A percentile compares a stretch with the other conserved stretches of the same genome.
Conservation (phyloP, 2,113 vertebrate genomes). For the Triplophysa tibetana region DNA sequence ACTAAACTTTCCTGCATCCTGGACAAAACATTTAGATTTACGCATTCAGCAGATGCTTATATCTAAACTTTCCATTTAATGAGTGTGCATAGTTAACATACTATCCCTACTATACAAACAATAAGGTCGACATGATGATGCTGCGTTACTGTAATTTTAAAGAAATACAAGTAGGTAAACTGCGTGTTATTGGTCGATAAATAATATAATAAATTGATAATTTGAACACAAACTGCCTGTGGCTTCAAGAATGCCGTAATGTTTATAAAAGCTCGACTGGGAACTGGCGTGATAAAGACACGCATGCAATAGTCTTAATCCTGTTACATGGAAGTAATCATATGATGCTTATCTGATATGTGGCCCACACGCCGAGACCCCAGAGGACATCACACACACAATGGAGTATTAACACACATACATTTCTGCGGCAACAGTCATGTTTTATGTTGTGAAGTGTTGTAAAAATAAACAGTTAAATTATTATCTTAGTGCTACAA, state of each 20-base stretch:
- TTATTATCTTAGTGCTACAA: not conserved
- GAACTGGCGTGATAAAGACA: constrained; percentile 17
- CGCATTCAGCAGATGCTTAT: no score
- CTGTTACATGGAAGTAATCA: constrained; percentile 48
- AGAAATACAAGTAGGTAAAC: not conserved
- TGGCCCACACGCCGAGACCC: constrained; percentile 23
- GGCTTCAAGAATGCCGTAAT: not conserved
- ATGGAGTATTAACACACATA: constrained; percentile 17
- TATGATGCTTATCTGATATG: constrained; percentile 30
- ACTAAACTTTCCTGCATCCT: not conserved
- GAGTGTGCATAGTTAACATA: not conserved
- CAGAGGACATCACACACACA: not conserved
- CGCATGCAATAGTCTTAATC: constrained; percentile 38
- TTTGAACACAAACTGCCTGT: constrained; percentile 6
- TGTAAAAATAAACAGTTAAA: not conserved
- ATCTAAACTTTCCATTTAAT: no score
- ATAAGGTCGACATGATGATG: not conserved
- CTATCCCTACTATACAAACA: not conserved
- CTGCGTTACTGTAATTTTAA: not conserved
- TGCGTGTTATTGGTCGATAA: not conserved
- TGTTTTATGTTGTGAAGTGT: not conserved
- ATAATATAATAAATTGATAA: not conserved
- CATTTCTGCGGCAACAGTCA: not conserved
- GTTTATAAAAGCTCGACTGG: not conserved
- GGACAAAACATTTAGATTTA: no score